Percentiles rank a stretch among this genome's conserved stretches.
Conservation (phyloP, 2,888 invertebrate genomes). For the Nezara viridula region DNA sequence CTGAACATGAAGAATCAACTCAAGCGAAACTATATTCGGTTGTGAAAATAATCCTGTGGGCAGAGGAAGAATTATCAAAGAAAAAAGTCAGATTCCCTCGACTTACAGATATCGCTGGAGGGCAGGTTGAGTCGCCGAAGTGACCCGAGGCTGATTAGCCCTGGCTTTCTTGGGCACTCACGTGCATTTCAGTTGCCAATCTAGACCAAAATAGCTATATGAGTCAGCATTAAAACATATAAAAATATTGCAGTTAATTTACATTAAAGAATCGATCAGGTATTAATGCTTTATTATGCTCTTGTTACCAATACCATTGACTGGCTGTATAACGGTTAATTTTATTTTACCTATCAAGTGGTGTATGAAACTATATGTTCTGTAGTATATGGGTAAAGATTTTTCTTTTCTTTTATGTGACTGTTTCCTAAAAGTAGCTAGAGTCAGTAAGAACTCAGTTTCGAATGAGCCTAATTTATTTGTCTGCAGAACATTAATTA, state of each 20-base stretch:
- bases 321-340: background rate
- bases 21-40: slow-evolving; percentile 93
- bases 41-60: slow-evolving; percentile 94
- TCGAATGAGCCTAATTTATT: background rate
- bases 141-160: slow-evolving; percentile 61
- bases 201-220: slow-evolving; percentile 34
- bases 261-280: background rate
- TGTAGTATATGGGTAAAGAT: background rate
- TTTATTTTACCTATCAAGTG: background rate
- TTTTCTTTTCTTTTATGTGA: background rate
- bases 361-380: background rate
- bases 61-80: slow-evolving; percentile 94
- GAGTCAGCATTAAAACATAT: slow-evolving; percentile 22
- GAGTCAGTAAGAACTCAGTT: background rate
- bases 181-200: slow-evolving; percentile 37
- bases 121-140: slow-evolving; percentile 74
- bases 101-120: slow-evolving; percentile 92
- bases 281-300: background rate
- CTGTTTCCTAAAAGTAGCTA: background rate
- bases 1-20: slow-evolving; percentile 91
- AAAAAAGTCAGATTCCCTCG: slow-evolving; percentile 95
- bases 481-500: background rate
- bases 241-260: slow-evolving; percentile 1
- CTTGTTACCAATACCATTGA: background rate
- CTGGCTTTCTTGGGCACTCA: slow-evolving; percentile 45